phyloP scores from a whole-genome alignment of 2,888 invertebrate species.

The Amblyjoppa fuscipennis region DNA sequence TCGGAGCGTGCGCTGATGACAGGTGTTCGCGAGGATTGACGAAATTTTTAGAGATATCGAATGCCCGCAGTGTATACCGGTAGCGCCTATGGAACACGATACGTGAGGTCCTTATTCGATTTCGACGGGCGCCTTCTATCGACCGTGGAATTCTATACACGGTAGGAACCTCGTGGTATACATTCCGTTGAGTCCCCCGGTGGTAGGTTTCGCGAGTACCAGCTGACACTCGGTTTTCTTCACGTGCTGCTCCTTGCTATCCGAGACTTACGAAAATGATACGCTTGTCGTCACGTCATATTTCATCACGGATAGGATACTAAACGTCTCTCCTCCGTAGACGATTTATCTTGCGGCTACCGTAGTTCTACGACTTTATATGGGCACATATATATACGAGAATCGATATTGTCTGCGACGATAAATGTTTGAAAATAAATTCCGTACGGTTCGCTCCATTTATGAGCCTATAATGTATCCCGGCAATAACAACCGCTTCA shows the following conservation, averaged over 20 bases:
- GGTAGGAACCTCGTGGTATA: conserved; percentile 9
- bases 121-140: conserved; percentile 48
- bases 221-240: conserved; percentile 75
- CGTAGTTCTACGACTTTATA: conserved; percentile 5
- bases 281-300: conserved; percentile 63
- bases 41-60: conserved; percentile 75
- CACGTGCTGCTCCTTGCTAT: conserved; percentile 48
- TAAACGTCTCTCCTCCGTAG: background rate
- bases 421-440: conserved; percentile 45
- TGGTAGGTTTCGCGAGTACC: conserved; percentile 74
- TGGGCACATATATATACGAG: background rate
- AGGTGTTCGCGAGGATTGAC: conserved; percentile 72
- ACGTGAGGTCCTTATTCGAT: conserved; percentile 65
- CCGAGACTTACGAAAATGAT: conserved; percentile 60
- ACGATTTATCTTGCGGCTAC: conserved; percentile 32
- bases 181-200: conserved; percentile 9
- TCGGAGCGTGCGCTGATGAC: conserved; percentile 73
- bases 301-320: conserved; percentile 39
- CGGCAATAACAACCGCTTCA: conserved; percentile 50
- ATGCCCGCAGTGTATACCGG: conserved; percentile 81
- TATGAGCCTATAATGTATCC: conserved; percentile 39
- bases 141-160: conserved; percentile 69
- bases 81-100: conserved; percentile 80
- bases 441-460: conserved; percentile 12
- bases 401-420: conserved; percentile 28